Evolutionary conservation across 1,140 invertebrate genomes (phyloP).

Genomic region (Drosophila dunni): DNA sequence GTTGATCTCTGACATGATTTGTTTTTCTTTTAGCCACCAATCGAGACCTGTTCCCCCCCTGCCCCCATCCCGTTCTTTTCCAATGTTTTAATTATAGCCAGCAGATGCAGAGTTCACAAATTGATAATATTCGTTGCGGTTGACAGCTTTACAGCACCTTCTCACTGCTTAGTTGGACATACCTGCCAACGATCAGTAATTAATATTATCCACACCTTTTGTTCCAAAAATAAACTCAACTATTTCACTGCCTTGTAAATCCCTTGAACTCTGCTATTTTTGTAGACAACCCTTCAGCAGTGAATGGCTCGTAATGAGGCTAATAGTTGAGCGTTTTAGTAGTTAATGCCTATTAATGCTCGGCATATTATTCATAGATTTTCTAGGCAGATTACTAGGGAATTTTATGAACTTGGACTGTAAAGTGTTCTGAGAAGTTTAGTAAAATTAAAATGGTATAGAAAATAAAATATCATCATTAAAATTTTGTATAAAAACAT

Average conservation of each 20-base stretch:
- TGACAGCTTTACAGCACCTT: slow-evolving; percentile 25
- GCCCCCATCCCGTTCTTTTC: not conserved
- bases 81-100: slow-evolving; percentile 52
- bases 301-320: slow-evolving; percentile 24
- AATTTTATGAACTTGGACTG: not conserved
- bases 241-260: not conserved
- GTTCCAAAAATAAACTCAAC: not conserved
- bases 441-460: too few relatives aligned
- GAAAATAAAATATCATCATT: too few relatives aligned
- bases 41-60: not conserved
- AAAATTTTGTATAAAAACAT: too few relatives aligned
- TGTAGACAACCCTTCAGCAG: too few relatives aligned
- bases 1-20: slow-evolving; percentile 69
- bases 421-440: too few relatives aligned
- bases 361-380: not conserved
- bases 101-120: not conserved
- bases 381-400: not conserved
- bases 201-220: slow-evolving; percentile 30
- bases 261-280: too few relatives aligned
- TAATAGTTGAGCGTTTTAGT: not conserved
- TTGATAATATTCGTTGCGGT: slow-evolving; percentile 24
- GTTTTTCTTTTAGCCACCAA: slow-evolving; percentile 47
- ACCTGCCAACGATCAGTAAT: slow-evolving; percentile 17
- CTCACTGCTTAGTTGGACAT: not conserved
- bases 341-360: not conserved